phyloP scores from a whole-genome alignment of 2,888 invertebrate genomes.

The Brachypalpus laphriformis region DNA sequence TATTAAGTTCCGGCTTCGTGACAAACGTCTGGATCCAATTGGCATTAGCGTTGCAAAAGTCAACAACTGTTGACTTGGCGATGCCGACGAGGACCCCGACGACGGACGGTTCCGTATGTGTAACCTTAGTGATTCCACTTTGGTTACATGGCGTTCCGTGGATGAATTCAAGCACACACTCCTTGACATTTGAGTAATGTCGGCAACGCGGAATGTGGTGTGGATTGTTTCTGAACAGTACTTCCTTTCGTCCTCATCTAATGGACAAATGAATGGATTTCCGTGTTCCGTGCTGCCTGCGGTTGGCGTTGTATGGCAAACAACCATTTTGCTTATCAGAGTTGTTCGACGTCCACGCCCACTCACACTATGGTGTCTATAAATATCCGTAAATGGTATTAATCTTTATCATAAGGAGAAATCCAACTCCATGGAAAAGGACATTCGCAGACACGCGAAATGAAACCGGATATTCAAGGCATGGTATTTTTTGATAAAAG shows the following conservation, averaged over 20 bases:
- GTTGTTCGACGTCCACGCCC: slow-evolving; percentile 4
- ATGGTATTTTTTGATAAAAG: slow-evolving; percentile 28
- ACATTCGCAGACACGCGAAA: slow-evolving; percentile 54
- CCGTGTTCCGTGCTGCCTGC: background rate
- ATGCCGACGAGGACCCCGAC: no score
- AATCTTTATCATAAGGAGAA: slow-evolving; percentile 42
- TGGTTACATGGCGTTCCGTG: slow-evolving; percentile 9
- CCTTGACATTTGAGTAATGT: slow-evolving; percentile 68
- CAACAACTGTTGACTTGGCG: slow-evolving; percentile 60
- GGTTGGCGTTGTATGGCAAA: slow-evolving; percentile 38
- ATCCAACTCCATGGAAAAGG: slow-evolving; percentile 56
- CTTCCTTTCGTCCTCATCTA: slow-evolving; percentile 32
- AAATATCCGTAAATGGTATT: slow-evolving; percentile 61
- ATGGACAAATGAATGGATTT: slow-evolving; percentile 59
- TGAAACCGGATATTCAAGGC: slow-evolving; percentile 44
- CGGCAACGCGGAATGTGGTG: slow-evolving; percentile 30
- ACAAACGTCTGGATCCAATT: slow-evolving; percentile 54
- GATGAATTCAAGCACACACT: slow-evolving; percentile 32
- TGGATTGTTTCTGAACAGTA: slow-evolving; percentile 29
- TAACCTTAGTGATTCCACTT: slow-evolving; percentile 37
- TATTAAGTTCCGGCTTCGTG: slow-evolving; percentile 56
- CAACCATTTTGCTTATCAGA: slow-evolving; percentile 43
- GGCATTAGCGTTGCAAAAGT: slow-evolving; percentile 42
- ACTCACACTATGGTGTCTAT: slow-evolving; percentile 15
- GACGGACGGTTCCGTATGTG: slow-evolving; percentile 38